Conservation (phyloP, 2,888 invertebrate species). For the Ariolimax columbianus region DNA sequence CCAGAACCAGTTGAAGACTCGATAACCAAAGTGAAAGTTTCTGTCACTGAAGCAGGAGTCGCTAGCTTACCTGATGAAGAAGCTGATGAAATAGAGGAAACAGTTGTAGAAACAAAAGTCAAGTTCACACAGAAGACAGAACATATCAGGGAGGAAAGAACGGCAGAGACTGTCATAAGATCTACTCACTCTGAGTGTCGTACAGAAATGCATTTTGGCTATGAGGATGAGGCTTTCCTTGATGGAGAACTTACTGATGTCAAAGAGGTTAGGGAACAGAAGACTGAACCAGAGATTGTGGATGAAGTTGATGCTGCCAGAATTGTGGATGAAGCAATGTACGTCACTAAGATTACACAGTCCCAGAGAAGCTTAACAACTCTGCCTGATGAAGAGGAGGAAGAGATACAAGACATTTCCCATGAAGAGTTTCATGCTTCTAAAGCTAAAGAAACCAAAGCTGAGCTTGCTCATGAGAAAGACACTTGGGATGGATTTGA, state of each 20-base stretch:
- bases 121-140: constrained; percentile 22
- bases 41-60: not conserved
- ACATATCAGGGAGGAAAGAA: constrained; percentile 15
- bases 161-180: not conserved
- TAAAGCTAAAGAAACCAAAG: not conserved
- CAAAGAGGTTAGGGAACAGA: not conserved
- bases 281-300: not conserved
- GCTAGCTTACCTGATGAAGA: constrained; percentile 38
- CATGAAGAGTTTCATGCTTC: constrained; percentile 6
- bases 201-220: not conserved
- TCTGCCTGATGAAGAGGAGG: constrained; percentile 48
- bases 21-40: not conserved
- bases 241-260: not conserved
- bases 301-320: constrained; percentile 21
- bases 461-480: not conserved
- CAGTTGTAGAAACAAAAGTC: not conserved
- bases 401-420: constrained; percentile 35
- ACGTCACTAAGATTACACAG: not conserved
- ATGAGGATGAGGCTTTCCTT: constrained; percentile 14
- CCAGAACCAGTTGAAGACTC: constrained; percentile 2
- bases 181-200: not conserved
- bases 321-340: constrained; percentile 2
- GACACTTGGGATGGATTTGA: constrained; percentile 22
- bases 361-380: constrained; percentile 30
- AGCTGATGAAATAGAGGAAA: constrained; percentile 32